Base-by-base conservation (phyloP, 2,888 invertebrate genomes). In the Myopa tessellatipennis region DNA sequence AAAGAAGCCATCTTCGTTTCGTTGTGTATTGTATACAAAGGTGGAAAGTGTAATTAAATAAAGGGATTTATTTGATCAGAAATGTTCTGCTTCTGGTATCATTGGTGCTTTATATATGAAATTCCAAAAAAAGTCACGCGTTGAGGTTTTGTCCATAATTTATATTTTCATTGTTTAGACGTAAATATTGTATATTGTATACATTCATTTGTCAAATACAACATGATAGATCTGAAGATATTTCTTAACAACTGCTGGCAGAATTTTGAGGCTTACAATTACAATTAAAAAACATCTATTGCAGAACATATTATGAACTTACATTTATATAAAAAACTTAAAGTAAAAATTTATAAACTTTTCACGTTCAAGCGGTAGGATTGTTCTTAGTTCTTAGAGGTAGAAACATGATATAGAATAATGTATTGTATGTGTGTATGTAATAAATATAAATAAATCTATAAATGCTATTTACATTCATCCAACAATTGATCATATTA, bases 391-490 rank as follows among this genome's bases (percentile, higher is more conserved):
- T 52, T 63, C 26, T 63, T 65, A 74, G 68, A 74, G 74, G 74
- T 74, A 74, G 38, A 74, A 65, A 3, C 50, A 74, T 16, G 60
- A 60, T 36, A 36, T n/a, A 26, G 4, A 45, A 26, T 36, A 18
- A 26, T 36, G 70, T 26, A 55, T 5, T 45, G n/a, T 18, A 26
- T 16, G 8, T 26, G 52, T 52, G 36, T 60, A 40, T 45, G 50
- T 50, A 61, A 74, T 40, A 74, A 74, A 26, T 58, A n/a, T 50
- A 52, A 67, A n/a, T 55, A 67, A 38, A 67, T 26, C 38, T 68
- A 18, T 67, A 67, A 74, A 68, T 58, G 52, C 58, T 68, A 55
- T 38, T 67, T 74, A 74, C 74, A 74, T 74, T 50, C 18, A 68
- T 68, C 52, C 26, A 65, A 67, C 50, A 74, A 58, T 74, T 12